Conservation (phyloP, 2,888 invertebrate species). For the Cheilosia urbana region DNA sequence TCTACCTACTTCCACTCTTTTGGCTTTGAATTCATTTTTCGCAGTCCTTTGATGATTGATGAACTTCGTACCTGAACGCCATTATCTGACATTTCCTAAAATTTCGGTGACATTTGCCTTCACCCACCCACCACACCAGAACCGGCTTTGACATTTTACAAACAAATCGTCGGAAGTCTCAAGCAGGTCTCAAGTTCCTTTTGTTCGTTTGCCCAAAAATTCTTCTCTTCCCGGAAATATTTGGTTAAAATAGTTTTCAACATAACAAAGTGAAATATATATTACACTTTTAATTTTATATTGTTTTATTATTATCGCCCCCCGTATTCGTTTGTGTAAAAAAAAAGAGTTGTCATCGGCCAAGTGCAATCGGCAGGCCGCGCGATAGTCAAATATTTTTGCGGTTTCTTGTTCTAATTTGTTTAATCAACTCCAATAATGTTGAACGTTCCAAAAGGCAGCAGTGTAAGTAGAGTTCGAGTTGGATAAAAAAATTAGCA, state of each 20-base stretch:
- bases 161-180: slow-evolving; percentile 32
- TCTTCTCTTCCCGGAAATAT: slow-evolving; percentile 17
- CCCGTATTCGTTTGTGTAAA: not conserved
- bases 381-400: slow-evolving; percentile 36
- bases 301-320: not conserved
- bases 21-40: no score
- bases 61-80: slow-evolving; percentile 6
- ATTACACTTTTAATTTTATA: not conserved
- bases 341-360: not conserved
- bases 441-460: slow-evolving; percentile 82
- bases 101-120: slow-evolving; percentile 13
- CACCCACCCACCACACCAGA: not conserved
- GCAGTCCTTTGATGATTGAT: not conserved
- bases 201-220: slow-evolving; percentile 20
- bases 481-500: not conserved
- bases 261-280: not conserved
- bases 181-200: not conserved
- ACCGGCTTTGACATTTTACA: slow-evolving; percentile 27
- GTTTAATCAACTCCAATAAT: slow-evolving; percentile 76
- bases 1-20: no score
- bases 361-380: slow-evolving; percentile 15
- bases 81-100: slow-evolving; percentile 28
- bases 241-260: not conserved
- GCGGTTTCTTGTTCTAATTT: slow-evolving; percentile 8
- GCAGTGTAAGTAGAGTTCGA: slow-evolving; percentile 79